phyloP scores from a whole-genome alignment of 2,113 vertebrate genomes.

The Rhabdomys dilectus region DNA sequence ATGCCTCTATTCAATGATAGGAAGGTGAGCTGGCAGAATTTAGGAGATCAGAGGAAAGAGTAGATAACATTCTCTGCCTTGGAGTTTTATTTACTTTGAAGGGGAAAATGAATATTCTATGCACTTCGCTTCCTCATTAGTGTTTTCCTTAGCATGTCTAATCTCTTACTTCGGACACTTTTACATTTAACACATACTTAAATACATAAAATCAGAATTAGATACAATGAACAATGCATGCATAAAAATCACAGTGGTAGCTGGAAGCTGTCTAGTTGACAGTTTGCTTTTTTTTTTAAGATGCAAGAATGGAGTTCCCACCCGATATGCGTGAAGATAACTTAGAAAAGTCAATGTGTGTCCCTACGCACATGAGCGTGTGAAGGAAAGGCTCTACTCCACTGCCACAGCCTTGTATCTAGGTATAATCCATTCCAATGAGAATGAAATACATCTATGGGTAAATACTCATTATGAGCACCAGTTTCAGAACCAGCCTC shows the following conservation, averaged over 20 bases:
- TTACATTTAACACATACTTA: conserved; percentile 13
- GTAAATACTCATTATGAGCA: conserved; percentile 36
- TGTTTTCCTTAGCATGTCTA: conserved; percentile 27
- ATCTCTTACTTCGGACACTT: not conserved
- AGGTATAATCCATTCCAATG: conserved; percentile 32
- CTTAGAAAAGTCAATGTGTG: not conserved
- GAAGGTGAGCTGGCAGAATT: not conserved
- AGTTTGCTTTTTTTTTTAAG: not conserved
- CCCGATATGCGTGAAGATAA: conserved; percentile 30
- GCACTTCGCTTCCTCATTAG: not conserved
- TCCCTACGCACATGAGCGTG: not conserved
- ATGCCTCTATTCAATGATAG: not conserved
- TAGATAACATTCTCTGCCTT: conserved; percentile 33
- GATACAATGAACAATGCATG: conserved; percentile 51
- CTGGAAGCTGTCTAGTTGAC: conserved; percentile 14
- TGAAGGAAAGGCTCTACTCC: conserved; percentile 44
- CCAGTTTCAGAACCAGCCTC: conserved; percentile 55
- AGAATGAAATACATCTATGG: conserved; percentile 15
- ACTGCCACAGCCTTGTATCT: conserved; percentile 29
- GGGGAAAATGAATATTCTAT: not conserved
- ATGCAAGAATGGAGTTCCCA: conserved; percentile 46
- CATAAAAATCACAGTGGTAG: conserved; percentile 50
- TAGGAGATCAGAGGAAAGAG: conserved; percentile 6
- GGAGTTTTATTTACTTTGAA: conserved; percentile 21
- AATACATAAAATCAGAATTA: conserved; percentile 52